A percentile compares a stretch with the other conserved stretches of the same genome.
phyloP scores from a whole-genome alignment of 2,888 invertebrate species.

The Hoplodrina blanda region DNA sequence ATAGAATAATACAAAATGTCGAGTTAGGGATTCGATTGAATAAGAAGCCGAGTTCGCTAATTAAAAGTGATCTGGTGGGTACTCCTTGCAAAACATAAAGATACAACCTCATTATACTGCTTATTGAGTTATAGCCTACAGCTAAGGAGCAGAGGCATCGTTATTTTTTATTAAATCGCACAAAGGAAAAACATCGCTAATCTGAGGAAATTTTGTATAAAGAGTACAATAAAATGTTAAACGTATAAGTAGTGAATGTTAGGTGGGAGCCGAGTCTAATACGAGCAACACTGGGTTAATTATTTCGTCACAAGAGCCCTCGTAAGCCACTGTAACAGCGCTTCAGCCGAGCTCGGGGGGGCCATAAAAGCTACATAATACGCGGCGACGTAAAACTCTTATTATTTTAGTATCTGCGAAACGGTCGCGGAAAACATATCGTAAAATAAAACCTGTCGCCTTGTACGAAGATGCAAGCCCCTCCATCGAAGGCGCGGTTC shows the following conservation, averaged over 20 bases:
- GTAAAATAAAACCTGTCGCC: constrained; percentile 87
- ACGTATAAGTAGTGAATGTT: constrained; percentile 76
- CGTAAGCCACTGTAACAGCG: constrained; percentile 88
- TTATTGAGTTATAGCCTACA: constrained; percentile 64
- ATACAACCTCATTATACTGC: constrained; percentile 65
- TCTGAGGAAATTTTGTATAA: constrained; percentile 61
- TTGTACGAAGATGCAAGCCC: constrained; percentile 78
- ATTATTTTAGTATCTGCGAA: constrained; percentile 90
- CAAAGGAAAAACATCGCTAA: constrained; percentile 56
- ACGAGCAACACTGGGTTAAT: constrained; percentile 87
- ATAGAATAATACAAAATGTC: constrained; percentile 45
- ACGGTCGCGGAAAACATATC: constrained; percentile 88
- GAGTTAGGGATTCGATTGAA: constrained; percentile 49
- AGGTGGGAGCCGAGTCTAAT: constrained; percentile 80
- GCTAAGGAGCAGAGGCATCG: constrained; percentile 57
- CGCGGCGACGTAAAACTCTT: constrained; percentile 89
- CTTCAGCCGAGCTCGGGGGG: constrained; percentile 84
- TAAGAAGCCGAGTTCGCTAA: constrained; percentile 64
- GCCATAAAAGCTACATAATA: constrained; percentile 89
- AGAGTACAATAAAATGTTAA: constrained; percentile 75
- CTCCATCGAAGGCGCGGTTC: constrained; percentile 76
- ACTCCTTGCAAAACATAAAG: constrained; percentile 62
- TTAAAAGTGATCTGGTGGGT: constrained; percentile 64
- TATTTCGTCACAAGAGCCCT: constrained; percentile 89
- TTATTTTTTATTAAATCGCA: constrained; percentile 57